Conservation (phyloP, 2,113 vertebrate genomes). For the Muntiacus reevesi region DNA sequence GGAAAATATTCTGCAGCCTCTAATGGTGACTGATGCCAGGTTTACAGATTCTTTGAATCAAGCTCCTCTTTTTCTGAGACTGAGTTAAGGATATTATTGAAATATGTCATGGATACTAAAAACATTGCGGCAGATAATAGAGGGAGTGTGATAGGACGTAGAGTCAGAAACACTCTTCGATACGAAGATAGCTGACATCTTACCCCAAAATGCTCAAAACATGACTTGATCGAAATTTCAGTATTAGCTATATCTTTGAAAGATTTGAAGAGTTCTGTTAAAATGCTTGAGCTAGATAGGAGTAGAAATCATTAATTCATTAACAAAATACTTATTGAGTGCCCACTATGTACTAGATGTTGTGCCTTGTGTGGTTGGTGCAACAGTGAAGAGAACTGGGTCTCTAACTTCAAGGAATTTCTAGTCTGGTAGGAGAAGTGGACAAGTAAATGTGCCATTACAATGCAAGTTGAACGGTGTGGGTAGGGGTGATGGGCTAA, state of each 20-base stretch:
- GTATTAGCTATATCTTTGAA: neutral
- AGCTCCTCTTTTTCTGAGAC: neutral
- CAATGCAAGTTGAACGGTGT: neutral
- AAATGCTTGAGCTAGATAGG: neutral
- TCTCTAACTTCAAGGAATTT: neutral
- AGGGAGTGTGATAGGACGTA: neutral
- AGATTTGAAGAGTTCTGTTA: neutral
- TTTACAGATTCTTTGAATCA: neutral
- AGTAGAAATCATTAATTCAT: neutral
- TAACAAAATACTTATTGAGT: neutral
- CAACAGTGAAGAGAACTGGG: neutral
- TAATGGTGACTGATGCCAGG: neutral
- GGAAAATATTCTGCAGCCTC: neutral
- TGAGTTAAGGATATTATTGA: neutral
- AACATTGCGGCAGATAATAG: neutral
- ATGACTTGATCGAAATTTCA: neutral
- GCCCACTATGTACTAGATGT: neutral
- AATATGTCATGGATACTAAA: neutral
- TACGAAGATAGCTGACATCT: neutral
- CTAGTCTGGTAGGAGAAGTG: neutral
- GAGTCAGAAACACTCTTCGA: neutral
- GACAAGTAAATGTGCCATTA: neutral
- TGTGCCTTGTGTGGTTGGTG: neutral
- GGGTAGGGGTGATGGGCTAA: neutral
- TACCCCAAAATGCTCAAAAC: neutral